Evolutionary conservation across 1,140 invertebrate species (phyloP).

Genomic region (Euura lappo): DNA sequence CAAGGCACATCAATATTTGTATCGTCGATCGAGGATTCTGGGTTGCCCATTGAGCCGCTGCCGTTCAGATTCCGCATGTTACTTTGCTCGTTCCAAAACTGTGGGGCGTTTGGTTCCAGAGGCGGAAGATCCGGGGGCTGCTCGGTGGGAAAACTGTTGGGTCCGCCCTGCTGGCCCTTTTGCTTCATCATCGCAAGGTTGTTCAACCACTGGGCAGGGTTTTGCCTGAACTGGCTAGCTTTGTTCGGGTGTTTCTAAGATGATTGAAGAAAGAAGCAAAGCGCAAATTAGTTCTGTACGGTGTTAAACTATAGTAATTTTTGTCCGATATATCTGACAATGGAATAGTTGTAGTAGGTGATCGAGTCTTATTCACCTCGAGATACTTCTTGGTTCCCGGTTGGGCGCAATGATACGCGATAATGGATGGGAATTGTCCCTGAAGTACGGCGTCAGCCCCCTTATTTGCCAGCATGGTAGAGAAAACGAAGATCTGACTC

Average conservation of each 20-base stretch:
- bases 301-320: too few relatives aligned
- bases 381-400: slow-evolving; percentile 94
- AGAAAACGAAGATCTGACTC: slow-evolving; percentile 98
- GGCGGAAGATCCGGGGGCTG: slow-evolving; percentile 58
- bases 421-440: slow-evolving; percentile 89
- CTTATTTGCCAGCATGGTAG: slow-evolving; percentile 91
- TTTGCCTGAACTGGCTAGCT: slow-evolving; percentile 84
- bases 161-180: slow-evolving; percentile 62
- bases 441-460: slow-evolving; percentile 90
- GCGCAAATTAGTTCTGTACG: too few relatives aligned
- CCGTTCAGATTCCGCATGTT: slow-evolving; percentile 56
- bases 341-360: slow-evolving; percentile 16
- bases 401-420: slow-evolving; percentile 94
- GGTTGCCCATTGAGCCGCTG: slow-evolving; percentile 55
- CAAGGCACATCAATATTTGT: slow-evolving; percentile 61
- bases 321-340: not conserved
- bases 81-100: slow-evolving; percentile 58
- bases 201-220: slow-evolving; percentile 81
- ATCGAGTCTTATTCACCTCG: slow-evolving; percentile 67
- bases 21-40: slow-evolving; percentile 58
- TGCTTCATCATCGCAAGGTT: slow-evolving; percentile 80
- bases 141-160: slow-evolving; percentile 54
- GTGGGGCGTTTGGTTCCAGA: slow-evolving; percentile 53
- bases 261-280: slow-evolving; percentile 18
- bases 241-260: slow-evolving; percentile 87